These are phyloP conservation scores for Saguinus imperator DNA, from an alignment of 2,113 vertebrate genomes.

Conservation along the genomic window DNA sequence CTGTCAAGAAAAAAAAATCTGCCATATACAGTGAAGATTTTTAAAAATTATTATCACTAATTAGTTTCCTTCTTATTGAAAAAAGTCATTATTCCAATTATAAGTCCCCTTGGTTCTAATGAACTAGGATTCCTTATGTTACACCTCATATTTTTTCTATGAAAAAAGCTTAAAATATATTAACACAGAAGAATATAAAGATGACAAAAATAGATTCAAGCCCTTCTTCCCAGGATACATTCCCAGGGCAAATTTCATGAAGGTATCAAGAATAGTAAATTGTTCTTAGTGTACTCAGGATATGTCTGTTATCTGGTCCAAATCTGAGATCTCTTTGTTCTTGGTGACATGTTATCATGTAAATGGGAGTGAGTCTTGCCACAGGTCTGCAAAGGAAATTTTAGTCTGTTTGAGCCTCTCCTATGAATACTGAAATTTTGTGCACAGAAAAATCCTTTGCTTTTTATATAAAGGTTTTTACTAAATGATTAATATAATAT, in stretches of 20 bases:
- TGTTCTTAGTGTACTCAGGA: background rate
- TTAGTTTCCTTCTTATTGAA: conserved; percentile 60
- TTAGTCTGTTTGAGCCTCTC: background rate
- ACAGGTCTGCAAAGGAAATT: background rate
- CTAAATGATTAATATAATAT: background rate
- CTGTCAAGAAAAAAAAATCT: conserved; percentile 34
- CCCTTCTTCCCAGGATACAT: background rate
- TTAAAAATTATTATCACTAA: conserved; percentile 62
- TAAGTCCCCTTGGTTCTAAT: conserved; percentile 53
- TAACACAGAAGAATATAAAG: background rate
- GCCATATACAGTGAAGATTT: conserved; percentile 9
- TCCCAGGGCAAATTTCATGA: background rate
- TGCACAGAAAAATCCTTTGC: background rate
- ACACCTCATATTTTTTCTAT: conserved; percentile 20
- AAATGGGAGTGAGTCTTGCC: background rate
- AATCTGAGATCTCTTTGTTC: background rate
- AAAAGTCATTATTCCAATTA: conserved; percentile 64
- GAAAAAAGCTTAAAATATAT: conserved; percentile 45
- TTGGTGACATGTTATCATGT: background rate
- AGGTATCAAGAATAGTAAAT: background rate
- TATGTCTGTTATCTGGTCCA: background rate
- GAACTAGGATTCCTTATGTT: conserved; percentile 30
- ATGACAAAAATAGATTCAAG: background rate
- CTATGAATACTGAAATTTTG: background rate
- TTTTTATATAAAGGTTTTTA: background rate